Evolutionary conservation across 2,797 vertebrate species (phyloP).

Genomic region (Poliocrania exsul): DNA sequence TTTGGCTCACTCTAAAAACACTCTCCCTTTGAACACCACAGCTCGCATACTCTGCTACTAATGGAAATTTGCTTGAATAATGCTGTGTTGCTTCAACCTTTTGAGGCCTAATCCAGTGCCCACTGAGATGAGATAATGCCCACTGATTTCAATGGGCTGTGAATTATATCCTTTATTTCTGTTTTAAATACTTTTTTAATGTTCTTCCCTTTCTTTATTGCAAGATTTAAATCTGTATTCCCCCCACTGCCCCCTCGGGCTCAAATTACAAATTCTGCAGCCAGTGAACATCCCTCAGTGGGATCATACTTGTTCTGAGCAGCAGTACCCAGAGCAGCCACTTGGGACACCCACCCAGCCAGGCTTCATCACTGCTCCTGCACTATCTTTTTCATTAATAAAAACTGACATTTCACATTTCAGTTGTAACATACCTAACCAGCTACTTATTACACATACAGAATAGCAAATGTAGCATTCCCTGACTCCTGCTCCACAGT

Average conservation of each 20-base stretch:
- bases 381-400: slow-evolving; percentile 57
- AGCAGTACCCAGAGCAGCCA: background rate
- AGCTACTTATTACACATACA: slow-evolving; percentile 33
- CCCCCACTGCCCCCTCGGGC: background rate
- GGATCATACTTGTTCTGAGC: background rate
- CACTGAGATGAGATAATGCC: slow-evolving; percentile 54
- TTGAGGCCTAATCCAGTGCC: slow-evolving; percentile 39
- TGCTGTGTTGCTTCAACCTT: slow-evolving; percentile 13
- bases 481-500: slow-evolving; percentile 24
- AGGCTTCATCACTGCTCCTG: slow-evolving; percentile 15
- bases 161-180: slow-evolving; percentile 35
- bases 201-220: background rate
- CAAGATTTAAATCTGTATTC: background rate
- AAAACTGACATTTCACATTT: slow-evolving; percentile 66
- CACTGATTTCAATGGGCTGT: slow-evolving; percentile 30
- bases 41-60: background rate
- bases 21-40: background rate
- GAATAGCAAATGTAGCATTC: slow-evolving; percentile 27
- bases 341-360: background rate
- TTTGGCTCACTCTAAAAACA: slow-evolving; percentile 8
- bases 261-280: background rate
- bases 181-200: slow-evolving; percentile 6
- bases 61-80: slow-evolving; percentile 37
- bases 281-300: background rate
- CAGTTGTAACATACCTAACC: slow-evolving; percentile 38